Evolutionary conservation across 2,797 vertebrate genomes (phyloP).

Genomic region (Pseudotriccus pelzelni): DNA sequence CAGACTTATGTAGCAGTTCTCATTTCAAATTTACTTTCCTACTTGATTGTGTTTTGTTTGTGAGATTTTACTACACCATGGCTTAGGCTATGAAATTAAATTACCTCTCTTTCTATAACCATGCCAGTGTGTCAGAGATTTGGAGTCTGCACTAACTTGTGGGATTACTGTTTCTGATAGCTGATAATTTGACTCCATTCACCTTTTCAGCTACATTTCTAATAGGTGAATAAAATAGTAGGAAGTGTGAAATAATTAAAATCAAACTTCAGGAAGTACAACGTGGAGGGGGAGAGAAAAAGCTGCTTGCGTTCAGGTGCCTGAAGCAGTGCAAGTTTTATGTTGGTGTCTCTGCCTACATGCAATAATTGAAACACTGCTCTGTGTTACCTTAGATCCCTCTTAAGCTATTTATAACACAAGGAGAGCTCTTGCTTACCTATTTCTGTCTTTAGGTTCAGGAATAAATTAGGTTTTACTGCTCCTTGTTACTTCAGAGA

Average conservation of each 20-base stretch:
- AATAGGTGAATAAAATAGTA: not conserved
- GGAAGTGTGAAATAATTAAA: not conserved
- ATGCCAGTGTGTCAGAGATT: not conserved
- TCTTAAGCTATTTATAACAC: not conserved
- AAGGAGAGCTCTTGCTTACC: not conserved
- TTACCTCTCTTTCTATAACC: not conserved
- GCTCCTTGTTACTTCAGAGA: not conserved
- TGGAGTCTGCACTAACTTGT: not conserved
- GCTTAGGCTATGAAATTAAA: not conserved
- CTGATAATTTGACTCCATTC: not conserved
- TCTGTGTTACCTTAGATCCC: not conserved
- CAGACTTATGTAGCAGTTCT: not conserved
- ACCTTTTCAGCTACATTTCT: not conserved
- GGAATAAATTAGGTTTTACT: not conserved
- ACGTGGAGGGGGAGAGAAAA: fast-evolving
- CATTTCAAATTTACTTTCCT: not conserved
- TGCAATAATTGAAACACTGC: not conserved
- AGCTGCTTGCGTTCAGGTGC: not conserved
- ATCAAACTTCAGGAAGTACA: not conserved
- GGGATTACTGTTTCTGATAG: not conserved
- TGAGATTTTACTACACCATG: not conserved
- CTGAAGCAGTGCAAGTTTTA: not conserved
- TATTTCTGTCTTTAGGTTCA: not conserved
- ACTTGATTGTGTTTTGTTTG: not conserved
- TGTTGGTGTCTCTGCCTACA: not conserved